Evolutionary conservation across 2,888 invertebrate species (phyloP).

Genomic region (Atethmia centrago): DNA sequence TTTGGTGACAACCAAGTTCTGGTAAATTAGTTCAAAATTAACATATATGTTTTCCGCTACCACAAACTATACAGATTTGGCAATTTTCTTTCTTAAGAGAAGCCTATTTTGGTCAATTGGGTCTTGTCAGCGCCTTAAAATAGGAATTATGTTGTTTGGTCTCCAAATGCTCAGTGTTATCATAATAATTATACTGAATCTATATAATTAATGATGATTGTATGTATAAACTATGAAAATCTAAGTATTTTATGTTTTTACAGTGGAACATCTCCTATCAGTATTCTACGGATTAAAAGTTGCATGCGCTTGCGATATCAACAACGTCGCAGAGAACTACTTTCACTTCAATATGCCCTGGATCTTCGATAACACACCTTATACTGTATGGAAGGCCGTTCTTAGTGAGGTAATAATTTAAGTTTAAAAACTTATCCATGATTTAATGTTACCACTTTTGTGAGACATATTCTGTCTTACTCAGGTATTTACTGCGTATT

Average conservation of each 20-base stretch:
- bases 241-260: slow-evolving; percentile 33
- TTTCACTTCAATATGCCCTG: slow-evolving; percentile 84
- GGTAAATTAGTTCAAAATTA: too few species aligned
- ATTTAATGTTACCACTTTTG: background rate
- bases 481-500: background rate
- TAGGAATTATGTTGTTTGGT: too few species aligned
- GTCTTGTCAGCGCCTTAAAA: too few species aligned
- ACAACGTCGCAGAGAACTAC: slow-evolving; percentile 74
- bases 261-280: slow-evolving; percentile 91
- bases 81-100: too few species aligned
- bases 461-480: background rate
- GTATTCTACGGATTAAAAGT: slow-evolving; percentile 86
- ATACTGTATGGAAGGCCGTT: slow-evolving; percentile 87
- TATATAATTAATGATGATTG: background rate
- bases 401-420: slow-evolving; percentile 81
- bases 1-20: too few species aligned
- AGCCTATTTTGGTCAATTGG: too few species aligned
- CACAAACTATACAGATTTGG: too few species aligned
- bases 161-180: background rate
- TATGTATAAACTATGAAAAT: background rate
- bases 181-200: background rate
- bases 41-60: too few species aligned
- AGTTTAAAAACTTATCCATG: background rate
- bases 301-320: slow-evolving; percentile 82
- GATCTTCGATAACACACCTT: slow-evolving; percentile 87